Evolutionary conservation across 2,888 invertebrate genomes (phyloP), one percentile per base, ranked within the genome.

Genomic region (Apocheima hispidaria): DNA sequence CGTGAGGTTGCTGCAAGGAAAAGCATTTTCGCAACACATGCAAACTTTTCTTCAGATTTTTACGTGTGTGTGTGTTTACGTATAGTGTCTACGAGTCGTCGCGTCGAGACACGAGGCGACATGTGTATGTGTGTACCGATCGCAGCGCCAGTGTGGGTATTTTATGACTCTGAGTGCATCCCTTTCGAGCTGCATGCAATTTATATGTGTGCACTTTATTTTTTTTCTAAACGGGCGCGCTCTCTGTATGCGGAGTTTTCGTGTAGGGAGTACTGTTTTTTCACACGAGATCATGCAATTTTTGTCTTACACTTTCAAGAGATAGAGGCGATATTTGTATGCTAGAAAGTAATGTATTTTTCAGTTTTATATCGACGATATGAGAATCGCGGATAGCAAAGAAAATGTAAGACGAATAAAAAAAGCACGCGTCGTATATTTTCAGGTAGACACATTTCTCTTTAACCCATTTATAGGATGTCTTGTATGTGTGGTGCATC

Each of bases 401-500:
- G 91, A 92, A 92, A 92, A 92, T 90, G 91, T 86, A 87, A 83
- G 86, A 81, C 78, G 86, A 90, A 86, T 86, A 91, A 92, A 92
- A 81, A 90, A 92, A 90, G 82, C 83, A 82, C 88, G 87, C 91
- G 90, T 90, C 92, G 91, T 92, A 91, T 86, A 88, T 91, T 91
- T 90, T 90, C 92, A 92, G 92, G 92, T 92, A 92, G 92, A 92
- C 92, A 92, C 92, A 92, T 92, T 91, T 92, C 90, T 92, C 91
- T 91, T 90, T 92, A 92, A 92, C 92, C 91, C 88, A 91, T 92
- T 92, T 92, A 92, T 91, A 88, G 85, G 77, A 80, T 77, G 81
- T 77, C 79, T 75, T 75, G 75, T 81, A 80, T 86, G 86, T 77
- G 84, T 74, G 79, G 72, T 67, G 65, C 88, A 88, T 83, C 82